phyloP scores from a whole-genome alignment of 2,888 invertebrate species.

The Limnephilus lunatus region DNA sequence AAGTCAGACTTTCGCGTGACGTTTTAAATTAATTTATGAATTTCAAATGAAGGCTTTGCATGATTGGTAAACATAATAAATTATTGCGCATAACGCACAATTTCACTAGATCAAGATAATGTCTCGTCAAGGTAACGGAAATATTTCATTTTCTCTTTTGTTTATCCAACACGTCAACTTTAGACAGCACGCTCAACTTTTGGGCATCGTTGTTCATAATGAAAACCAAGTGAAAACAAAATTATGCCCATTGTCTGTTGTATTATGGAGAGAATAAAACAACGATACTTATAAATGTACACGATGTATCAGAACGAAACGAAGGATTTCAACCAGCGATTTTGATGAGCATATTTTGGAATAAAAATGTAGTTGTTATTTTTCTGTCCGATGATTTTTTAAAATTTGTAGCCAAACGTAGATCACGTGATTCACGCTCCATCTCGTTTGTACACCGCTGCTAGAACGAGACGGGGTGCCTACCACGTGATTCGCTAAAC shows the following conservation, averaged over 20 bases:
- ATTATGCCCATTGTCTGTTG: neutral
- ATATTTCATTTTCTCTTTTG: neutral
- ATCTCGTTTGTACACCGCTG: too few relatives aligned
- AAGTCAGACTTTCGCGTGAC: neutral
- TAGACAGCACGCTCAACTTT: neutral
- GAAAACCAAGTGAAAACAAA: too few relatives aligned
- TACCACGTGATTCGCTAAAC: too few relatives aligned
- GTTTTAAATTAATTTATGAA: neutral
- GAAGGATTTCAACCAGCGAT: too few relatives aligned
- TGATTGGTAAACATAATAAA: neutral
- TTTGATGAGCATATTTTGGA: too few relatives aligned
- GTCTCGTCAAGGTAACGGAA: neutral
- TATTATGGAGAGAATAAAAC: neutral
- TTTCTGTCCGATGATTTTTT: too few relatives aligned
- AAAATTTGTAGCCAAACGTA: too few relatives aligned
- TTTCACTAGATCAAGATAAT: neutral
- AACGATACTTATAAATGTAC: neutral
- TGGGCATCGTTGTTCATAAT: neutral
- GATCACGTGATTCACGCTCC: too few relatives aligned
- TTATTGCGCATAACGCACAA: neutral
- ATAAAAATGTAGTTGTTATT: too few relatives aligned
- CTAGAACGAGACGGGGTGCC: too few relatives aligned
- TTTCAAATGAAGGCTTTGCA: neutral
- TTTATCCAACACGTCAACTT: neutral
- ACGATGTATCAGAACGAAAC: too few relatives aligned